A percentile compares a stretch with the other conserved stretches of the same genome.
Conservation (phyloP, 2,888 invertebrate species). For the Plagodis dolabraria region DNA sequence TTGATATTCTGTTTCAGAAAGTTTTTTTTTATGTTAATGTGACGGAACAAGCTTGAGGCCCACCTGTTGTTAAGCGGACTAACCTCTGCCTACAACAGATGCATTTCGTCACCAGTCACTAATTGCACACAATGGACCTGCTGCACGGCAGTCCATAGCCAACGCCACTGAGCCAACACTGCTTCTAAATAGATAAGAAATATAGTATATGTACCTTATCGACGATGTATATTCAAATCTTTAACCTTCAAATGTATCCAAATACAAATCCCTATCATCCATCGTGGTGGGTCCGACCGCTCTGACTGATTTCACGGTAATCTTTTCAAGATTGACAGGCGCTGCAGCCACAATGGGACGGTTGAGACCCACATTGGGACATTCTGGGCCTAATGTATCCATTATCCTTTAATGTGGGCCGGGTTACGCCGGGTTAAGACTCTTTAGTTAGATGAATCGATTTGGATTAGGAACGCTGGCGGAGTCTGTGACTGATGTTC, state of each 20-base stretch:
- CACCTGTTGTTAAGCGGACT: too few relatives aligned
- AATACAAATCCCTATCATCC: slow-evolving; percentile 31
- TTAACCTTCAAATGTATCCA: background rate
- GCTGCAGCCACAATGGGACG: slow-evolving; percentile 56
- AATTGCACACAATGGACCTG: too few relatives aligned
- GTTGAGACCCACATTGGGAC: slow-evolving; percentile 55
- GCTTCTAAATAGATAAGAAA: too few relatives aligned
- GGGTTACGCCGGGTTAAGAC: slow-evolving; percentile 67
- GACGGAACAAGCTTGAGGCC: too few relatives aligned
- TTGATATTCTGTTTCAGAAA: too few relatives aligned
- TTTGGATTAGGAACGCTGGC: slow-evolving; percentile 57
- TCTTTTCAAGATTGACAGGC: slow-evolving; percentile 63
- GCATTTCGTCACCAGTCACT: too few relatives aligned
- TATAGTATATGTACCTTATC: too few relatives aligned
- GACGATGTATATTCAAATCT: too few relatives aligned
- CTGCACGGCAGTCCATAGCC: too few relatives aligned
- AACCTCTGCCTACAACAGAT: too few relatives aligned
- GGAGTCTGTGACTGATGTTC: slow-evolving; percentile 34
- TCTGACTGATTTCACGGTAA: slow-evolving; percentile 64
- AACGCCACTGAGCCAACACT: too few relatives aligned
- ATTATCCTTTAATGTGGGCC: slow-evolving; percentile 74
- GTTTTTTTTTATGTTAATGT: too few relatives aligned
- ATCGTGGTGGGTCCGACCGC: slow-evolving; percentile 62
- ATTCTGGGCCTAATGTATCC: slow-evolving; percentile 53
- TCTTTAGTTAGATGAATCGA: slow-evolving; percentile 67